Evolutionary conservation across 2,888 invertebrate genomes (phyloP).

Genomic region (Hirtodrosophila histrioides): DNA sequence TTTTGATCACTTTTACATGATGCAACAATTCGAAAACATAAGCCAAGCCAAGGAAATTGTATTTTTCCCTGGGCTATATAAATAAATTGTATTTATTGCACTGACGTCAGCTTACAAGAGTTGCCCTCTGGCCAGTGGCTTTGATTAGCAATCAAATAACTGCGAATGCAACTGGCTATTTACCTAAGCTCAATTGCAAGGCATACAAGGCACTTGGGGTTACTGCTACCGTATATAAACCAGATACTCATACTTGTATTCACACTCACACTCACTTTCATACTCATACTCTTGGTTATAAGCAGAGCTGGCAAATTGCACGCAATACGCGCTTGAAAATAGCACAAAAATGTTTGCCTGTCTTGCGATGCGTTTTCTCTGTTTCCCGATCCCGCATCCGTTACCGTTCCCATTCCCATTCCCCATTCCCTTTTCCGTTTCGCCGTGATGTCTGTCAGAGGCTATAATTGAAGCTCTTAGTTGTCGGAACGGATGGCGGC

Average conservation of each 20-base stretch:
- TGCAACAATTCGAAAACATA: too few species aligned
- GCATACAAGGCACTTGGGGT: slow-evolving; percentile 23
- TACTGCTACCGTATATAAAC: slow-evolving; percentile 2
- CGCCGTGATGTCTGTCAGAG: slow-evolving; percentile 48
- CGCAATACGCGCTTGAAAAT: slow-evolving; percentile 57
- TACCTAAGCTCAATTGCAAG: slow-evolving; percentile 63
- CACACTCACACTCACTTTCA: slow-evolving; percentile 12
- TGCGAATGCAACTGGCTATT: slow-evolving; percentile 47
- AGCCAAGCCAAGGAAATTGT: too few species aligned
- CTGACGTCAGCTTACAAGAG: slow-evolving; percentile 7
- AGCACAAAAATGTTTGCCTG: slow-evolving; percentile 54
- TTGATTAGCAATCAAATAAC: slow-evolving; percentile 40
- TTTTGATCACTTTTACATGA: too few species aligned
- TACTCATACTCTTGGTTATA: slow-evolving; percentile 13
- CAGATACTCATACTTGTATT: slow-evolving; percentile 3
- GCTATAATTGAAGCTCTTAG: slow-evolving; percentile 72
- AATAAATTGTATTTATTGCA: neutral
- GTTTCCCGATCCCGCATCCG: slow-evolving; percentile 6
- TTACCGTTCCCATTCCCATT: slow-evolving; percentile 1
- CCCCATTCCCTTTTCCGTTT: slow-evolving; percentile 6
- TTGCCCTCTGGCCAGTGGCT: slow-evolving; percentile 29
- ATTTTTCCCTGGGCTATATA: too few species aligned
- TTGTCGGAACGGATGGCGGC: slow-evolving; percentile 39
- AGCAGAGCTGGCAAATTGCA: slow-evolving; percentile 26
- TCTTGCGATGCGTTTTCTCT: slow-evolving; percentile 31